Base-by-base conservation (phyloP, 2,888 invertebrate genomes). In the Diaperis boleti region DNA sequence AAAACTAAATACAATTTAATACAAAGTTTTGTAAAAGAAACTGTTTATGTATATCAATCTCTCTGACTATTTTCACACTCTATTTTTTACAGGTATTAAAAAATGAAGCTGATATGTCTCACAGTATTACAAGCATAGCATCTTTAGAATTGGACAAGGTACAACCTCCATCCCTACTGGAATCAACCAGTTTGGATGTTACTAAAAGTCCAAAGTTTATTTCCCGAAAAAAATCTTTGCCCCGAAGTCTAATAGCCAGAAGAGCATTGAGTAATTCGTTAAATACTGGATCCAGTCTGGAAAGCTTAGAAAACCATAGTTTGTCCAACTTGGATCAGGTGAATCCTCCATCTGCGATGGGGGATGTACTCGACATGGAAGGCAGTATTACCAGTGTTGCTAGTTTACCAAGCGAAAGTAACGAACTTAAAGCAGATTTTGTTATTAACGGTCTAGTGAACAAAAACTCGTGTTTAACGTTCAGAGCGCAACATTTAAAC, bases 341-440 rank as follows among this genome's bases (percentile, higher is more conserved):
- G 1, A 92, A 92, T 76, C 94, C 94, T 1, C 94, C 95, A 0
- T 92, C 93, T 0, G 86, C 90, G 66, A 89, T 94, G 89, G 92
- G 92, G 60, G 75, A 70, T 3, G 70, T 77, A 2, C 60, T 75
- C 74, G 94, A 95, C 71, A 87, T 92, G 87, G 91, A 91, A 68
- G 88, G 89, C 65, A 94, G 94, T 67, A 92, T 94, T 89, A 83
- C 91, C 8, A 94, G 94, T 56, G 91, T 94, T 0, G 90, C 91
- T 0, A 94, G 94, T 76, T 89, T 94, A 60, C 89, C 89, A 17
- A 93, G 91, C 0, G 94, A 94, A 81, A 86, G 90, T 2, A 90
- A 87, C 0, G 92, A 92, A 59, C 20, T 72, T 7, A 76, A 71
- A 59, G 67, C 70, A 1, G 82, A 83, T 35, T 81, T 80, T 14